phyloP scores from a whole-genome alignment of 1,140 invertebrate species.

The Platorchestia sp. region DNA sequence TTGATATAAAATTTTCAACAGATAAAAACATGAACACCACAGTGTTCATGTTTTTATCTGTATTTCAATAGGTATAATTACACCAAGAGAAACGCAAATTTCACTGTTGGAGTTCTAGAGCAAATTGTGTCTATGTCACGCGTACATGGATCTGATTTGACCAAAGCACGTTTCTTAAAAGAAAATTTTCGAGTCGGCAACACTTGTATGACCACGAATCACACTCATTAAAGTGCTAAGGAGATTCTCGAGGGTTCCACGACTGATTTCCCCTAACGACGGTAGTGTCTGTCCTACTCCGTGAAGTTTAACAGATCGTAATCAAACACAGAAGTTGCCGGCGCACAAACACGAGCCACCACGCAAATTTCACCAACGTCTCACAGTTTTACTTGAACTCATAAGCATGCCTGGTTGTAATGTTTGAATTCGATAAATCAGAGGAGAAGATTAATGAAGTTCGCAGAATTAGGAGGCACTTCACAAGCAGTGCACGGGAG shows the following conservation, averaged over 20 bases:
- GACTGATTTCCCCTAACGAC: background rate
- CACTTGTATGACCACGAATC: background rate
- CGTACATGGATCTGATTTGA: background rate
- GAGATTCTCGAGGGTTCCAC: background rate
- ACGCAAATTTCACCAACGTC: background rate
- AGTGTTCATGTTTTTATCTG: background rate
- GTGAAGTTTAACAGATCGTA: background rate
- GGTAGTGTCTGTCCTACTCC: background rate
- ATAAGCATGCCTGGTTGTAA: background rate
- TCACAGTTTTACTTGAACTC: background rate
- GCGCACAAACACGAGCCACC: background rate
- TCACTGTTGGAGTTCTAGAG: background rate
- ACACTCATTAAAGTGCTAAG: background rate
- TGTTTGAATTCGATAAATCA: constrained; percentile 18
- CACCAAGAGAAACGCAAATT: background rate
- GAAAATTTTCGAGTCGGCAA: background rate
- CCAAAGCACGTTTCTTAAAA: background rate
- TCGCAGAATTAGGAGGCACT: background rate
- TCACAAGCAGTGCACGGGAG: background rate
- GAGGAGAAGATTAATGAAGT: background rate
- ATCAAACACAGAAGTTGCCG: background rate
- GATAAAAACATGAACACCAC: no score
- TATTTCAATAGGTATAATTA: background rate
- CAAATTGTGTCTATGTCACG: background rate
- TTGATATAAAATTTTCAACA: background rate